A percentile compares a stretch with the other conserved stretches of the same genome.
phyloP scores from a whole-genome alignment of 2,113 vertebrate genomes.

The Hydropotes inermis region DNA sequence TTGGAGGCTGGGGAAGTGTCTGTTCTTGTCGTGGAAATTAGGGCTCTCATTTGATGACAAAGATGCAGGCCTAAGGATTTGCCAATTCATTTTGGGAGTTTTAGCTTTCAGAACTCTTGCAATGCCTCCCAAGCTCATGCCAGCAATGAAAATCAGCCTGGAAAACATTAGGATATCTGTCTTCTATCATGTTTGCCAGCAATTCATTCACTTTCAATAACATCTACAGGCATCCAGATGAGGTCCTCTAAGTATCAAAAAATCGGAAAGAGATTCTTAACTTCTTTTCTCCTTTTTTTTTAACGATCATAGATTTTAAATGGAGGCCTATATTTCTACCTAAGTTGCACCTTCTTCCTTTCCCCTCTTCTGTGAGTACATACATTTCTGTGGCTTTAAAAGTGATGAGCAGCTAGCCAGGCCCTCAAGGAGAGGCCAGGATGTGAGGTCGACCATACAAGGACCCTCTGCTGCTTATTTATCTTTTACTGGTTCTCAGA shows the following conservation, averaged over 20 bases:
- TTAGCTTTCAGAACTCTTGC: neutral
- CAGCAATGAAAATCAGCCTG: neutral
- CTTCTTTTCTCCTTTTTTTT: neutral
- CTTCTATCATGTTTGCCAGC: neutral
- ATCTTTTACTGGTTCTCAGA: neutral
- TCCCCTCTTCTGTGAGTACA: neutral
- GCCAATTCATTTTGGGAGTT: neutral
- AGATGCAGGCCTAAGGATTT: neutral
- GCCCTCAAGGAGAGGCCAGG: neutral
- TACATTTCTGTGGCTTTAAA: neutral
- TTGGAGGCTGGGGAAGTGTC: constrained; percentile 5
- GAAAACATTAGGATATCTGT: neutral
- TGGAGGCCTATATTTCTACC: neutral
- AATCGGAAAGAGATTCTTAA: neutral
- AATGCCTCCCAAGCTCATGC: neutral
- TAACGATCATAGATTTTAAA: neutral
- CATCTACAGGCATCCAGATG: neutral
- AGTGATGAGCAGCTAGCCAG: neutral
- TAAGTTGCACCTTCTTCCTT: neutral
- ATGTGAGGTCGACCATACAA: neutral
- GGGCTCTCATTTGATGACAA: neutral
- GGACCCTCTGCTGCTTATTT: constrained; percentile 49
- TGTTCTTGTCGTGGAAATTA: neutral
- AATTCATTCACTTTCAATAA: constrained; percentile 26
- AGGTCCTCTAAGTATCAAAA: neutral